These are phyloP conservation scores for Gymnobelideus leadbeateri DNA, from an alignment of 2,113 vertebrate genomes.

Conservation along the genomic window DNA sequence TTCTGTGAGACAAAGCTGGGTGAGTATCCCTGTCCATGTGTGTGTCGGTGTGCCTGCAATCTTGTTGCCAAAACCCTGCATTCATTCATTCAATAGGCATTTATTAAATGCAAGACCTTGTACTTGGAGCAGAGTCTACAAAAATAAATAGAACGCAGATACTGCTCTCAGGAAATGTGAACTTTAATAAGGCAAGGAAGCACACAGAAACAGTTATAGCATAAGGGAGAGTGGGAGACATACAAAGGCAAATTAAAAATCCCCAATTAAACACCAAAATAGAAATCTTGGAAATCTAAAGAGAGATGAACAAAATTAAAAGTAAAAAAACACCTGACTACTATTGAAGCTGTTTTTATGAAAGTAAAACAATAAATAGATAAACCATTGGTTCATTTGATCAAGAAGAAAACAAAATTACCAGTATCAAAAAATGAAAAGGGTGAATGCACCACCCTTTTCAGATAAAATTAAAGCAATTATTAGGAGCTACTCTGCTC, in stretches of 20 bases:
- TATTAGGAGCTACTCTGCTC: not conserved
- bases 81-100: not conserved
- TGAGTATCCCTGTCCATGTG: slow-evolving; percentile 71
- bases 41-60: not conserved
- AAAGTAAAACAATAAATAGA: not conserved
- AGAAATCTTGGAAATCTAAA: not conserved
- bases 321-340: not conserved
- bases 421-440: not conserved
- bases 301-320: not conserved
- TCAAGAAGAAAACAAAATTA: not conserved
- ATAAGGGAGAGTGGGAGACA: not conserved
- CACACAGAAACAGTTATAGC: not conserved
- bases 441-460: too few relatives aligned
- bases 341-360: not conserved
- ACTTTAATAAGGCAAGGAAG: not conserved
- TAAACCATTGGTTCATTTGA: not conserved
- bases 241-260: too few relatives aligned
- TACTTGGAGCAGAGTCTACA: not conserved
- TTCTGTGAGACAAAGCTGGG: slow-evolving; percentile 86
- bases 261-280: not conserved
- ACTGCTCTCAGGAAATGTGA: not conserved
- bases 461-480: not conserved
- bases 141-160: not conserved
- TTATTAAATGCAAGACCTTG: not conserved
- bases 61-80: not conserved